Evolutionary conservation across 2,888 invertebrate genomes (phyloP), one percentile per base, ranked within the genome.

Genomic region (Sesia bembeciformis): DNA sequence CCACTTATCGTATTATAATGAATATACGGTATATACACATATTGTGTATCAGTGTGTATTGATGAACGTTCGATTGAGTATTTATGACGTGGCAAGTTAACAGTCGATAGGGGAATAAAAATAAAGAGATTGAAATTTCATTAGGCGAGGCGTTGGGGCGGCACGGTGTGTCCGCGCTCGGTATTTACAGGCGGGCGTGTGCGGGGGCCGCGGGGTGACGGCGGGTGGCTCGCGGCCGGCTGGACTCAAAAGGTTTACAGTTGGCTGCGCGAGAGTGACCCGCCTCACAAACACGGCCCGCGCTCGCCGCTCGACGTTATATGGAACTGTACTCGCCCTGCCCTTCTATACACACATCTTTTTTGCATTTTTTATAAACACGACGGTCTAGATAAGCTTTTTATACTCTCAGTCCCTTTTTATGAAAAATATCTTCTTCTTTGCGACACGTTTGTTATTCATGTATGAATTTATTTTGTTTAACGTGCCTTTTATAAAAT

Each of bases 241-340:
- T 80, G 84, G 78, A 75, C 84, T 86, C 86, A 81, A 89, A 88
- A 88, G 85, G 79, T 89, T 89, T 82, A 84, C 88, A 87, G 87
- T 85, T 82, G 72, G 85, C 68, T 88, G 88, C 88, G 87, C 87
- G 74, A 78, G 88, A 89, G 88, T 87, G 84, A 84, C 87, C 88
- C 85, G 80, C 87, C 86, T 84, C 79, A 81, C 86, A 87, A 88
- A 87, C 88, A 84, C 72, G 72, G 73, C 62, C 73, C 74, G 74
- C 62, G 75, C 65, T 67, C 70, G 62, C 65, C 70, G 80, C 69
- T 75, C 70, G 73, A 66, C 63, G 66, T 23, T 65, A 50, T 84
- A 82, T 84, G 81, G 81, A 82, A 73, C 71, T 77, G 72, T 68
- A 69, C 70, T 64, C 62, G 59, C n/a, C 68, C 66, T 42, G 4